Base-by-base conservation (phyloP, 2,113 vertebrate genomes). In the Thunnus thynnus region DNA sequence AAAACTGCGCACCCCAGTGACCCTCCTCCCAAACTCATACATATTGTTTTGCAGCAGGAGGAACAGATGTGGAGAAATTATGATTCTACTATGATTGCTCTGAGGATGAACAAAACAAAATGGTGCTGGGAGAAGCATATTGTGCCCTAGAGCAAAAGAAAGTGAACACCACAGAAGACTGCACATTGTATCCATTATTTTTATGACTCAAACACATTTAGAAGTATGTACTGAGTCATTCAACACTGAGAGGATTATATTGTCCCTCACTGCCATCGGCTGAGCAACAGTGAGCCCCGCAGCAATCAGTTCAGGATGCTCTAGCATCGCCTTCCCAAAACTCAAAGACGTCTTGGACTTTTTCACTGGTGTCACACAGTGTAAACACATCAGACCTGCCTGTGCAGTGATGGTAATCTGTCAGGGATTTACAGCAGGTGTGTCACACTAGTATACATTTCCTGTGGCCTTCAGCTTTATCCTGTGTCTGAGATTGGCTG, bases 61-160 rank as follows among this genome's bases (percentile, higher is more conserved):
- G 80, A 91, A 84, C 89, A 93, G 89, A 90, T 88, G 89, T 87
- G 58, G 76, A 87, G 57, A 86, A 83, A 91, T 83, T 87, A 86
- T 78, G 65, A 83, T 88, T 63, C 51, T 14, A 25, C 61, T 63
- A 74, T 62, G 73, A 83, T 84, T 84, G 86, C 85, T 87, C 80
- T 66, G 75, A 91, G 83, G 87, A 79, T 60, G 62, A 86, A 84
- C 87, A 90, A 88, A 90, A 89, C 86, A 89, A 88, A 88, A 89
- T 41, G 66, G 50, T 32, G 57, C 65, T 58, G 71, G 75, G 71
- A 82, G 71, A 84, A 90, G 88, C 81, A 88, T 81, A 90, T 85
- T 83, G 72, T 83, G 78, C 84, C 86, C 86, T 50, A 16, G 76
- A 91, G 90, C 84, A 8, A 88, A 75, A 81, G 82, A 85, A 88